A percentile compares a stretch with the other conserved stretches of the same genome.
Evolutionary conservation across 2,797 vertebrate species (phyloP).

Genomic region (Pteropus rufus): DNA sequence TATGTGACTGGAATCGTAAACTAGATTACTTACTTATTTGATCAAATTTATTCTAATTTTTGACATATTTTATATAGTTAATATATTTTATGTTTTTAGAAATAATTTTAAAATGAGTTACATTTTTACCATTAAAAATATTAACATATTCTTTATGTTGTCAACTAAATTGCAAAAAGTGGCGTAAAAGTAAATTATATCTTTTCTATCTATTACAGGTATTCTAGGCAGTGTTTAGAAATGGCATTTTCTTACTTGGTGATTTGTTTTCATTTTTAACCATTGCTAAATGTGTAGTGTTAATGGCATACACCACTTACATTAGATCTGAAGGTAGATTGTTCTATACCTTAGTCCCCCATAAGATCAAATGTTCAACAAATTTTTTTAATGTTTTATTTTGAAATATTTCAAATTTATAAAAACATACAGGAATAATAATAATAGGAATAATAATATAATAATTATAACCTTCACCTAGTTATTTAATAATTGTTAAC

Average conservation of each 20-base stretch:
- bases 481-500: background rate
- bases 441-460: too few relatives aligned
- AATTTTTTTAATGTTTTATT: background rate
- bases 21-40: background rate
- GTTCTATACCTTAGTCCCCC: background rate
- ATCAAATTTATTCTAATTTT: background rate
- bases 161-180: background rate
- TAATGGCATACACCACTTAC: background rate
- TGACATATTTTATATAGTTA: slow-evolving; percentile 16
- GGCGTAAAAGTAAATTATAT: background rate
- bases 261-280: background rate
- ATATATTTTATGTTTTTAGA: slow-evolving; percentile 17
- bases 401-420: background rate
- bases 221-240: background rate
- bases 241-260: background rate
- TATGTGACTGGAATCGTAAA: background rate
- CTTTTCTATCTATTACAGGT: background rate
- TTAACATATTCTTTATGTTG: background rate
- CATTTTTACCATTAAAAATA: background rate
- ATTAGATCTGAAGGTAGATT: background rate
- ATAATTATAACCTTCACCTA: background rate
- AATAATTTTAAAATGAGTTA: slow-evolving; percentile 4
- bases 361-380: background rate
- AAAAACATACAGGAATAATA: background rate
- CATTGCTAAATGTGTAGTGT: background rate